Evolutionary conservation across 1,140 invertebrate genomes (phyloP), one percentile per base, ranked within the genome.

Genomic region (Lordiphosa mommai): DNA sequence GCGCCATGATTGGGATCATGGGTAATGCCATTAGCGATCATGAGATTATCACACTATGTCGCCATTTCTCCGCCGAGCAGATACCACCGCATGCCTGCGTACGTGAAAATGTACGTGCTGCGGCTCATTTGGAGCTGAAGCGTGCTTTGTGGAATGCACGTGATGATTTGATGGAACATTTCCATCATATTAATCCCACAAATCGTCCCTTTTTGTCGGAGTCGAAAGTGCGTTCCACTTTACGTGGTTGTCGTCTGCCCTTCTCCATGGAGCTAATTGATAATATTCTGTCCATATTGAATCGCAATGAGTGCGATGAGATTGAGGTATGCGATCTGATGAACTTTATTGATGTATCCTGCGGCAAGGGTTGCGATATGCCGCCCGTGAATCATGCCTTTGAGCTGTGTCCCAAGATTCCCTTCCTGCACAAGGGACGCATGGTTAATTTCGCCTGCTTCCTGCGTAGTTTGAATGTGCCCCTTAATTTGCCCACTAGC

Each of bases 1-100:
- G 92, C 70, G 91, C 92, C 0, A 55, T 94, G 30, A 89, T 90
- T 51, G 89, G 90, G 30, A 77, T 91, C 7, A 88, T 95, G 87
- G 92, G 91, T 9, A 91, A 92, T 10, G 89, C 91, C 36, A 93
- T 95, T 74, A 93, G 92, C 0, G 93, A 95, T 65, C 95, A 96
- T 30, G 95, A 95, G 90, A 93, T 95, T 60, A 90, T 95, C 2
- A 94, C 94, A 1, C 82, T 95, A 1, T 92, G 92, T 1, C 90
- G 94, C 58, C 89, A 91, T 61, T 95, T 94, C 72, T 89, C 14
- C 48, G 86, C 47, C 71, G 91, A 51, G 88, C 90, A 55, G 89
- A 89, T 63, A 29, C 82, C 89, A 49, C 27, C 88, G 74, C 51
- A 89, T 90, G 13, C 49, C 27, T 80, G 68, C 84, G 67, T 80